Conservation (phyloP, 2,797 vertebrate species). For the Leptodactylus fallax region DNA sequence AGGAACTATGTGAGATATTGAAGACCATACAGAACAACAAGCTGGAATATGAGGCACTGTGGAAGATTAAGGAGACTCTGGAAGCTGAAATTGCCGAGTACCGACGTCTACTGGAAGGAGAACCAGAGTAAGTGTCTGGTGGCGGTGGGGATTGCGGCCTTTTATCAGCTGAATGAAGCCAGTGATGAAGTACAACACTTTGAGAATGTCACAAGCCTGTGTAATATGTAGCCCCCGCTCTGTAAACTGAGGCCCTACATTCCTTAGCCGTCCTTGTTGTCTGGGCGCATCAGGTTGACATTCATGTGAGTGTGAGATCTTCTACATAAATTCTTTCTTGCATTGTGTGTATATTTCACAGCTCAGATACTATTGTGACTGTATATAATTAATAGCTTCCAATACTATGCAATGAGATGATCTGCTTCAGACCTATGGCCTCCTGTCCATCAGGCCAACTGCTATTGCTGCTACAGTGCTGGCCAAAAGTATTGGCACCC, state of each 20-base stretch:
- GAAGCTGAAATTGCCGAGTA: conserved; percentile 84
- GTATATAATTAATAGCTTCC: not conserved
- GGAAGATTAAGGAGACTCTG: conserved; percentile 83
- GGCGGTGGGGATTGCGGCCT: not conserved
- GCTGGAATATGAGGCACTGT: conserved; percentile 82
- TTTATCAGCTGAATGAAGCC: conserved; percentile 30
- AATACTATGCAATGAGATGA: too few relatives aligned
- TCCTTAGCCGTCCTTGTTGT: conserved; percentile 27
- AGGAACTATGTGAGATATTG: conserved; percentile 80
- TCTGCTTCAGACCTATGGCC: too few relatives aligned
- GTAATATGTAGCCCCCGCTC: conserved; percentile 26
- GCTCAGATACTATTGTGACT: not conserved
- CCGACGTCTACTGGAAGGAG: conserved; percentile 82
- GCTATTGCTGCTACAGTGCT: too few relatives aligned
- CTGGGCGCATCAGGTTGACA: not conserved
- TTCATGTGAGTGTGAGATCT: conserved; percentile 35
- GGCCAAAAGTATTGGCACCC: too few relatives aligned
- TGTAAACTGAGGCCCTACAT: conserved; percentile 38
- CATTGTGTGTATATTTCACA: conserved; percentile 21
- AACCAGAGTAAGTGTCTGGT: conserved; percentile 66
- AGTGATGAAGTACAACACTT: conserved; percentile 10
- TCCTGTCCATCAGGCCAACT: too few relatives aligned
- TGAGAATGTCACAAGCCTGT: conserved; percentile 34
- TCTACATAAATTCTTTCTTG: conserved; percentile 3
- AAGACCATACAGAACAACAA: conserved; percentile 84